Evolutionary conservation across 2,797 vertebrate genomes (phyloP).

Genomic region (Silurus lanzhouensis): DNA sequence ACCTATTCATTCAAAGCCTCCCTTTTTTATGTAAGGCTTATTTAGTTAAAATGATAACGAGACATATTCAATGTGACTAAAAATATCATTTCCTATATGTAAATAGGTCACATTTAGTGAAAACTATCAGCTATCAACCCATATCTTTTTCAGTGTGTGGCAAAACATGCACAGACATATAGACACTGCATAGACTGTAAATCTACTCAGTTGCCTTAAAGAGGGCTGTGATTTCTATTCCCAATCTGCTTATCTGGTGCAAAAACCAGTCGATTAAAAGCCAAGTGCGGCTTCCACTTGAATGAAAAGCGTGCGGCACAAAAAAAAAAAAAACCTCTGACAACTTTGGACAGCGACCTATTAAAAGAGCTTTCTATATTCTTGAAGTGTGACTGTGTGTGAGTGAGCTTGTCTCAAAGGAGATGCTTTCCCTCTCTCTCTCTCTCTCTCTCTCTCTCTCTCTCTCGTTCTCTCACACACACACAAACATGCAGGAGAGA

Average conservation of each 20-base stretch:
- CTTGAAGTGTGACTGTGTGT: constrained; percentile 3
- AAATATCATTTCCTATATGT: neutral
- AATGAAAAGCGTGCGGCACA: constrained; percentile 28
- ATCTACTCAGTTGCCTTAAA: constrained; percentile 25
- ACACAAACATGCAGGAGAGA: constrained; percentile 29
- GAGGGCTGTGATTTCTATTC: constrained; percentile 47
- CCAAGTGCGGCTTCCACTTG: constrained; percentile 39
- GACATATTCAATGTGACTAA: neutral
- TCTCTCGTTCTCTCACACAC: constrained; percentile 27
- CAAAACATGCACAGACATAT: neutral
- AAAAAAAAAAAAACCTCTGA: constrained; percentile 37
- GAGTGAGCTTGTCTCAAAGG: constrained; percentile 37
- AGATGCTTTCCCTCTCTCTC: constrained; percentile 37
- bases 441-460: constrained; percentile 21
- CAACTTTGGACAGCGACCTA: constrained; percentile 45
- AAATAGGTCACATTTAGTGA: neutral
- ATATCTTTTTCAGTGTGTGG: neutral
- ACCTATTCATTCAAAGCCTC: neutral
- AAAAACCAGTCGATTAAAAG: constrained; percentile 49
- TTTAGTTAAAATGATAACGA: neutral
- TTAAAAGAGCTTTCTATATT: constrained; percentile 43
- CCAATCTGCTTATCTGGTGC: constrained; percentile 34
- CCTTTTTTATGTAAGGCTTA: neutral
- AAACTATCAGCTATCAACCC: neutral
- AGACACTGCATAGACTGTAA: neutral